A percentile compares a stretch with the other conserved stretches of the same genome.
These are phyloP conservation scores for Imbricaverruca yamaguchii DNA, from an alignment of 2,888 invertebrate genomes.

Conservation along the genomic window DNA sequence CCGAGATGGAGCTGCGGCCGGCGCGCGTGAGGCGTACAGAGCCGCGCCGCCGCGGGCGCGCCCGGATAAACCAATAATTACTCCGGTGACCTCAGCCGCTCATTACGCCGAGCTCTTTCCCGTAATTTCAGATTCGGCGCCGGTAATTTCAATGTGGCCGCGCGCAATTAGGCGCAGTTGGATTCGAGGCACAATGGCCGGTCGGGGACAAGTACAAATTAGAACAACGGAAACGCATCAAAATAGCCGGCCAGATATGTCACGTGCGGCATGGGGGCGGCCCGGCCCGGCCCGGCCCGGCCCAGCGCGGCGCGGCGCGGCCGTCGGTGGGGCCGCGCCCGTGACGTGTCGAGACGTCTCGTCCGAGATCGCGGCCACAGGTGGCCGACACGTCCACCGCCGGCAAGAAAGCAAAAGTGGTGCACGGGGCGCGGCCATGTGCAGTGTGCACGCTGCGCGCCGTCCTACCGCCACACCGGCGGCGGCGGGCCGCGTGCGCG, in stretches of 20 bases:
- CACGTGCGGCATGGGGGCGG: background rate
- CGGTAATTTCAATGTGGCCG: constrained; percentile 15
- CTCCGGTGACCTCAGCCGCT: background rate
- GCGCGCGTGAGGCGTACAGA: no score
- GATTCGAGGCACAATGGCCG: background rate
- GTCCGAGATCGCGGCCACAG: no score
- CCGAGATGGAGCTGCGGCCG: no score
- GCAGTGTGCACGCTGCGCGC: no score
- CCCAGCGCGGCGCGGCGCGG: no score
- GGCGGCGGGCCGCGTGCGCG: no score
- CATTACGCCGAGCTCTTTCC: background rate
- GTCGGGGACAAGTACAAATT: constrained; percentile 5
- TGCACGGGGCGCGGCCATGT: no score
- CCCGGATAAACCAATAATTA: constrained; percentile 18
- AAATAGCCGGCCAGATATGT: constrained; percentile 6
- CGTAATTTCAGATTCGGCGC: constrained; percentile 17
- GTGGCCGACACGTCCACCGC: no score
- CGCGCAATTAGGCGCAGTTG: background rate
- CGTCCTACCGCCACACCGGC: no score
- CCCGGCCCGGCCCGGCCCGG: background rate
- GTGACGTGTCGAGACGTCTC: no score
- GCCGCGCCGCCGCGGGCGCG: background rate
- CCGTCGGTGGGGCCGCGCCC: no score
- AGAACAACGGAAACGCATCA: constrained; percentile 7
- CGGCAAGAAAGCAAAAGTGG: no score